Evolutionary conservation across 2,113 vertebrate species (phyloP).

Genomic region (Oncorhynchus nerka): DNA sequence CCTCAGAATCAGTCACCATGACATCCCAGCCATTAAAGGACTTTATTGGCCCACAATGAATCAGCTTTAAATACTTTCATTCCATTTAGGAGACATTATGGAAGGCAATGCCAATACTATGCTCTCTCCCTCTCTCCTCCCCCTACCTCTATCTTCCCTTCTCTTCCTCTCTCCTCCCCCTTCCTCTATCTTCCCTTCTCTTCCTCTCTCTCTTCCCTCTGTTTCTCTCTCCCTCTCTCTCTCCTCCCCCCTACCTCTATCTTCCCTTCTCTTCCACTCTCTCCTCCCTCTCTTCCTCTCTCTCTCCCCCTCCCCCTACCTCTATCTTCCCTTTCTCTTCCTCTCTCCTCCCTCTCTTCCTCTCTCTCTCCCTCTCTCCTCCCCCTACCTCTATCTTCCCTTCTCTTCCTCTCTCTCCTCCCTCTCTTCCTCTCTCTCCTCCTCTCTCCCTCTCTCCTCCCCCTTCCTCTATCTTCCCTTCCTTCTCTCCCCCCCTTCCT

Average conservation of each 20-base stretch:
- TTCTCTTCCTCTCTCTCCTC: constrained; percentile 1
- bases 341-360: background rate
- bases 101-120: constrained; percentile 17
- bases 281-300: background rate
- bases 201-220: no score
- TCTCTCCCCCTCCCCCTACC: background rate
- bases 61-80: background rate
- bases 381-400: constrained; percentile 17
- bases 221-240: constrained; percentile 32
- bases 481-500: constrained; percentile 10
- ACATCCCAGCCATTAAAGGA: constrained; percentile 16
- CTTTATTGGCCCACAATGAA: constrained; percentile 14
- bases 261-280: background rate
- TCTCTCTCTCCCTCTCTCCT: background rate
- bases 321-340: constrained; percentile 19
- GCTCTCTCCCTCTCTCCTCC: constrained; percentile 23
- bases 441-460: constrained; percentile 17
- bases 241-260: background rate
- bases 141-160: background rate
- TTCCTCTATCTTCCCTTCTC: background rate
- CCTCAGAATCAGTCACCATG: constrained; percentile 21
- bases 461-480: background rate
- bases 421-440: constrained; percentile 4
- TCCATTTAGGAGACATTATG: constrained; percentile 16
- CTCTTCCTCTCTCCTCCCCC: background rate